Evolutionary conservation across 2,888 invertebrate genomes (phyloP), one percentile per base, ranked within the genome.

Genomic region (Campoplex nolae): DNA sequence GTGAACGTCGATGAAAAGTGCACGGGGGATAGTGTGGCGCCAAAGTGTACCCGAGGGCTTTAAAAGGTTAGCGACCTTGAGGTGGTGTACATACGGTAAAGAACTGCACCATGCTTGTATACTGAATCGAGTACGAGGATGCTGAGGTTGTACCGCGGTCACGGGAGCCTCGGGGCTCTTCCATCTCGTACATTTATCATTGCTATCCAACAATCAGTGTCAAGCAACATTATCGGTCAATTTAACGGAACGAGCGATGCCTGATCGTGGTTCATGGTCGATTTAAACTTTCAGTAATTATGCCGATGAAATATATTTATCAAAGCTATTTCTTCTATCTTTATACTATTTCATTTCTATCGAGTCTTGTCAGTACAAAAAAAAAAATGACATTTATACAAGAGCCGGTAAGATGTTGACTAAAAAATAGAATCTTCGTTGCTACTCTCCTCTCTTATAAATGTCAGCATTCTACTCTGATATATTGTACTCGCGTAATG

Each of bases 131-230:
- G 35, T 65, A 76, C 45, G 38, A 28, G 38, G 75, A 79, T 58
- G 45, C 48, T 18, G 78, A 73, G 73, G 73, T 78, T 54, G 35
- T 48, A 68, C 73, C 32, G 38, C 32, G 86, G 88, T 83, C 86
- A 73, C 67, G 73, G 85, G 84, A 18, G 51, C 82, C 71, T 76
- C 67, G 65, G 73, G 84, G 82, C 73, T 42, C 62, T 76, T 32
- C 73, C 87, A 87, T 89, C 83, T 88, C 83, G 81, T 81, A 88
- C 91, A 92, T 92, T 90, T 91, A 91, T 92, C 92, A 92, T 90
- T 90, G 88, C 89, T 90, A 90, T 92, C 92, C 91, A 87, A 89
- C 89, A 90, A 92, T 92, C 92, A 91, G 91, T 91, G 90, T 89
- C 90, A 88, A 85, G 89, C 88, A 88, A 89, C 88, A 90, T 91